phyloP scores from a whole-genome alignment of 1,140 invertebrate genomes.

The Plutomurus gul region DNA sequence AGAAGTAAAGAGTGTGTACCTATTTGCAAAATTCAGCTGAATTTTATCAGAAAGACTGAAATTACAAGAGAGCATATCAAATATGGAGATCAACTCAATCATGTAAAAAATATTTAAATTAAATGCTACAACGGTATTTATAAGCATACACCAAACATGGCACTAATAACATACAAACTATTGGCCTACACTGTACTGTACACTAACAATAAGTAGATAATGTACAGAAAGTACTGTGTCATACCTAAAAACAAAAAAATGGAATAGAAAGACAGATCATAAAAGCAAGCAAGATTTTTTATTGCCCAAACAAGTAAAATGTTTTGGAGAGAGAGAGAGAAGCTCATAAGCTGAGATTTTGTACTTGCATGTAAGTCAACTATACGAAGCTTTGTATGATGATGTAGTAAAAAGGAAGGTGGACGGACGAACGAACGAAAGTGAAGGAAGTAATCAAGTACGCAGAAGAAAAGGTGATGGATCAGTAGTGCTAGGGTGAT shows the following conservation, averaged over 20 bases:
- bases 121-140: no score
- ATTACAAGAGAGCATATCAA: no score
- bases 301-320: not conserved
- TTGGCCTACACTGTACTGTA: no score
- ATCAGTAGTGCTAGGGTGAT: no score
- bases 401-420: not conserved
- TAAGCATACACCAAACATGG: no score
- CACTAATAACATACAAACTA: no score
- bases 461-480: not conserved
- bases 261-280: not conserved
- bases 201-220: not conserved
- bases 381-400: not conserved
- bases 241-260: not conserved
- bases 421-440: not conserved
- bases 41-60: no score
- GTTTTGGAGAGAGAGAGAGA: not conserved
- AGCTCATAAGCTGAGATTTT: conserved; percentile 12
- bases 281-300: not conserved
- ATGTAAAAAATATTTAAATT: no score
- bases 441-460: conserved; percentile 17
- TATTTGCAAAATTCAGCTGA: no score
- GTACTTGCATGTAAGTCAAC: not conserved
- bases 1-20: no score
- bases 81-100: no score
- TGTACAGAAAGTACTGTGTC: not conserved